Evolutionary conservation across 1,140 invertebrate species (phyloP), one percentile per base, ranked within the genome.

Genomic region (Hyphantria cunea): DNA sequence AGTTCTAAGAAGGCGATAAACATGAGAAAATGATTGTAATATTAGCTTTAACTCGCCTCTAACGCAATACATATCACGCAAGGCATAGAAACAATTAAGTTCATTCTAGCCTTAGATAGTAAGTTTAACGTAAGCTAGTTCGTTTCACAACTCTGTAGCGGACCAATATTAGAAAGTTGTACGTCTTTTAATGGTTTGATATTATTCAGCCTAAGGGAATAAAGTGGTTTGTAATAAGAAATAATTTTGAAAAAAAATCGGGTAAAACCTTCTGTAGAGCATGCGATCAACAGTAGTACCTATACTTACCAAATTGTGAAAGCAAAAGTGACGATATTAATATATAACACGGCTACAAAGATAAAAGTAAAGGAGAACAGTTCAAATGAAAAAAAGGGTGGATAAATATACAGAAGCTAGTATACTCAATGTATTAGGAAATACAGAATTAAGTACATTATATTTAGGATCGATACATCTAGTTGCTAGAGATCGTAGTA

Each of bases 111-210:
- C 74, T 85, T 86, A 88, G 81, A 47, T 48, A 64, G 67, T 90
- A 88, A 86, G 77, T 76, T 47, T 84, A 82, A 80, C 70, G 67
- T 86, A 86, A 89, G 84, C 77, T 87, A 88, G 85, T 73, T 81
- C 82, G 78, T 76, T 89, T 88, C 84, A 86, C 78, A 84, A 90
- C 81, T 88, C 76, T 79, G 82, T 89, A 88, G 88, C 76, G 88
- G 88, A 90, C 88, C 88, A 90, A 89, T 90, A 89, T 90, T 89
- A 90, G 86, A 90, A 89, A 89, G 84, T 89, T 89, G 86, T 89
- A 84, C 85, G 75, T 84, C 70, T 78, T 66, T 52, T 74, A 69
- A 70, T 66, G 78, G 68, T 70, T 76, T 34, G 44, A 49, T 44
- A 44, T 61, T 41, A 60, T 25, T 15, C 51, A 15, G 32, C 33